Evolutionary conservation across 2,797 vertebrate genomes (phyloP), one percentile per base, ranked within the genome.

Genomic region (Bucorvus abyssinicus): DNA sequence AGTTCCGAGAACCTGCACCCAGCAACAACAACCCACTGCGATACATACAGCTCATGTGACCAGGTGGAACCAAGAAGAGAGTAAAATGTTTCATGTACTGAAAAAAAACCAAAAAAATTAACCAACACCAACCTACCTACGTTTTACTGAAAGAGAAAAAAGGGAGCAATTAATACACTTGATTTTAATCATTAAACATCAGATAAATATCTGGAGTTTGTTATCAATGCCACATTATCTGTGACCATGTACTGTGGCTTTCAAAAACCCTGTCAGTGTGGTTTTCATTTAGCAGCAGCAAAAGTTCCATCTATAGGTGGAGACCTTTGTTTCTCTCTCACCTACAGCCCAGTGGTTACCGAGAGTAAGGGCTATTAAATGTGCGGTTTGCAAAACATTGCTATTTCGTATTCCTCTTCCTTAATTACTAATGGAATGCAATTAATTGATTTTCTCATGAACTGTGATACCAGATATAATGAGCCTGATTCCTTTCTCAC

Each of bases 341-440:
- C 67, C 70, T 74, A 57, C 63, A 91, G 85, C 44, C 77, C 52
- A 36, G 22, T n/a, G 18, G 81, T 57, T 87, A 36, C 56, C 50
- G 52, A 74, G 53, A 90, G 91, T 32, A 75, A 84, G 53, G 75
- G 60, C 81, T 89, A 85, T 74, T 76, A 76, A 81, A 93, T 27
- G 40, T 34, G 38, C 3, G 3, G 92, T 93, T 96, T 94, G 91
- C 80, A 88, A 93, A 97, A 93, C 85, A 95, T 69, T 55, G 68
- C 17, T 88, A 90, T 94, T 91, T 95, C 80, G 38, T 90, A 96
- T 88, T 97, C 76, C n/a, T 95, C 74, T 76, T 82, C 3, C 5
- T 79, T 90, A 93, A 92, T 95, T 92, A 90, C 94, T 92, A 94
- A 94, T 61, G 80, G 74, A 93, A 94, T 92, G 77, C 93, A 94